Percentiles rank a stretch among this genome's conserved stretches.
These are phyloP conservation scores for Phrynocephalus forsythii DNA, from an alignment of 2,797 vertebrate genomes.

Conservation along the genomic window DNA sequence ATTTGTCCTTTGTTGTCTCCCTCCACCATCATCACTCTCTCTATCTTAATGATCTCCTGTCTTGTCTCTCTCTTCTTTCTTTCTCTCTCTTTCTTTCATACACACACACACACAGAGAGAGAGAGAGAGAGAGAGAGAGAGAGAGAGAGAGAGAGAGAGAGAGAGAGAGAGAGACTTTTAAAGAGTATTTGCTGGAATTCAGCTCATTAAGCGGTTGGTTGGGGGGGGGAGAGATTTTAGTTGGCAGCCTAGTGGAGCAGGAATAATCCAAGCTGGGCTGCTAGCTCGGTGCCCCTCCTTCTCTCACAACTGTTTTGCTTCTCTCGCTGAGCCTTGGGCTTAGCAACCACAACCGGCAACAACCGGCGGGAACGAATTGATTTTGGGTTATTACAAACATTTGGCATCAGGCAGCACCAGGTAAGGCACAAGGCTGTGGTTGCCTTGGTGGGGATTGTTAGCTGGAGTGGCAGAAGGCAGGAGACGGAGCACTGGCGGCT, in stretches of 20 bases:
- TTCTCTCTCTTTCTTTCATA: not conserved
- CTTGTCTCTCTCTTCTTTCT: not conserved
- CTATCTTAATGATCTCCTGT: slow-evolving; percentile 25
- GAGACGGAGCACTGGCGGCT: not conserved
- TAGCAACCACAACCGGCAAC: slow-evolving; percentile 26
- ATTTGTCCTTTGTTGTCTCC: not conserved
- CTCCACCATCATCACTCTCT: not conserved
- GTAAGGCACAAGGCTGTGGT: slow-evolving; percentile 4
- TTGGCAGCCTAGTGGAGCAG: slow-evolving; percentile 1
- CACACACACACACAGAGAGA: not conserved
- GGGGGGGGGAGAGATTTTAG: not conserved
- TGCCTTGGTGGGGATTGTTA: not conserved
- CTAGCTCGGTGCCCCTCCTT: not conserved
- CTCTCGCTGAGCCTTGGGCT: slow-evolving; percentile 3
- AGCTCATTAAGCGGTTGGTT: slow-evolving; percentile 25
- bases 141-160: too few relatives aligned
- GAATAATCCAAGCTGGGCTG: slow-evolving; percentile 5
- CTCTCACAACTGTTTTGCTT: not conserved
- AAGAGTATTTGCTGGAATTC: slow-evolving; percentile 28
- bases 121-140: too few relatives aligned
- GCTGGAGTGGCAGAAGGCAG: not conserved
- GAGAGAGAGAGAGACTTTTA: not conserved
- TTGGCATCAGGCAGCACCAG: not conserved
- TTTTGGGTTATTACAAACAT: not conserved
- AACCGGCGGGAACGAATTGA: not conserved